Evolutionary conservation across 2,888 invertebrate genomes (phyloP), one percentile per base, ranked within the genome.

Genomic region (Salticus scenicus): DNA sequence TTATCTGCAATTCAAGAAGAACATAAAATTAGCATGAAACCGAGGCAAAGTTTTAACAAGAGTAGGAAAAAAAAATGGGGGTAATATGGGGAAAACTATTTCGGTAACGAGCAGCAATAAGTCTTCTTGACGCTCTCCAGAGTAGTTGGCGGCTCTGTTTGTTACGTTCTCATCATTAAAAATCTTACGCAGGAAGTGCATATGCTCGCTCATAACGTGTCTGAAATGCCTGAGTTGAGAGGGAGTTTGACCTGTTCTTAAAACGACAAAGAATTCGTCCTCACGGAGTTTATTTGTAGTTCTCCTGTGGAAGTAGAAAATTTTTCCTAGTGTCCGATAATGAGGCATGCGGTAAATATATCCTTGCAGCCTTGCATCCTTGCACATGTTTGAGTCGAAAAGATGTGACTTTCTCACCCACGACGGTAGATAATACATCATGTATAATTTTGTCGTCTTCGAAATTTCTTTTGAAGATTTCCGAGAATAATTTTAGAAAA

Each of bases 1-100:
- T 57, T 24, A 57, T 57, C 57, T 57, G 57, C 57, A 57, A 57
- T 57, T 57, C 57, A 24, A 57, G 57, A 57, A 37, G 42, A 5
- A 20, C 24, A 24, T 57, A 57, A 57, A 57, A 57, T 57, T 57
- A 57, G 57, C 57, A 57, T 57, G 57, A 57, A 57, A 24, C 2
- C 57, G 57, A 24, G 24, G 17, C 24, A 24, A 4, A 8, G 57
- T 24, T 24, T 57, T 57, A 57, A 57, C 57, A 57, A 57, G 57
- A 4, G 4, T 20, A 12, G 47, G 17, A 47, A 17, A 47, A 5
- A 17, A 12, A 37, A 12, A 17, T 5, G 42, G 42, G 42, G 42
- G 42, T 2, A 17, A 14, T 17, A 2, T 47, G 17, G 12, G 47
- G 47, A n/a, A 24, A 24, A 57, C 24, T 57, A 57, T 57, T 57